A percentile compares a stretch with the other conserved stretches of the same genome.
phyloP scores from a whole-genome alignment of 2,888 invertebrate genomes.

The Hypomecis punctinalis region DNA sequence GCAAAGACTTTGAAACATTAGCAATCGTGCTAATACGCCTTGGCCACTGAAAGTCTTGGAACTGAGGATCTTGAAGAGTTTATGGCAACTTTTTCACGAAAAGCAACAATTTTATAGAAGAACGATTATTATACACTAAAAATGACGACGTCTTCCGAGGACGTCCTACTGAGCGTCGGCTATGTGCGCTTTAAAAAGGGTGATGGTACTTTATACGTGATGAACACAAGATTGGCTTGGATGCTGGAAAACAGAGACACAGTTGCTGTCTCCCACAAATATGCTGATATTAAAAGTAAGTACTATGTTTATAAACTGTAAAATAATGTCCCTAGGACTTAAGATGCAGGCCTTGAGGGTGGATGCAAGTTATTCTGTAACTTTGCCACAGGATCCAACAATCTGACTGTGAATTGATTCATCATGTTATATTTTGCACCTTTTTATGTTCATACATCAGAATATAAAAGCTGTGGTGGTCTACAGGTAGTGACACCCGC shows the following conservation, averaged over 20 bases:
- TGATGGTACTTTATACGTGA: conserved; percentile 97
- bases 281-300: conserved; percentile 98
- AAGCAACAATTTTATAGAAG: conserved; percentile 19
- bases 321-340: background rate
- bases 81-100: conserved; percentile 44
- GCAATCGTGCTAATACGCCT: conserved; percentile 1
- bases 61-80: conserved; percentile 43
- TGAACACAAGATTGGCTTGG: conserved; percentile 98
- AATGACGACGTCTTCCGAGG: conserved; percentile 96
- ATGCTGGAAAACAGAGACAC: conserved; percentile 97
- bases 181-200: conserved; percentile 98
- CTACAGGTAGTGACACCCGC: no score
- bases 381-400: background rate
- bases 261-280: conserved; percentile 96
- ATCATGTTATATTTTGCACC: background rate
- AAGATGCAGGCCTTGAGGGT: background rate
- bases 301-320: conserved; percentile 30
- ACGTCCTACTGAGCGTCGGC: conserved; percentile 96
- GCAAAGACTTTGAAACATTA: conserved; percentile 12
- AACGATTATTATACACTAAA: conserved; percentile 36
- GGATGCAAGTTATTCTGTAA: background rate
- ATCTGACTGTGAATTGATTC: background rate
- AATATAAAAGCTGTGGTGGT: no score
- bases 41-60: conserved; percentile 15
- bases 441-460: background rate